Conservation (phyloP, 2,113 vertebrate genomes). For the Ancistrus triradiatus region DNA sequence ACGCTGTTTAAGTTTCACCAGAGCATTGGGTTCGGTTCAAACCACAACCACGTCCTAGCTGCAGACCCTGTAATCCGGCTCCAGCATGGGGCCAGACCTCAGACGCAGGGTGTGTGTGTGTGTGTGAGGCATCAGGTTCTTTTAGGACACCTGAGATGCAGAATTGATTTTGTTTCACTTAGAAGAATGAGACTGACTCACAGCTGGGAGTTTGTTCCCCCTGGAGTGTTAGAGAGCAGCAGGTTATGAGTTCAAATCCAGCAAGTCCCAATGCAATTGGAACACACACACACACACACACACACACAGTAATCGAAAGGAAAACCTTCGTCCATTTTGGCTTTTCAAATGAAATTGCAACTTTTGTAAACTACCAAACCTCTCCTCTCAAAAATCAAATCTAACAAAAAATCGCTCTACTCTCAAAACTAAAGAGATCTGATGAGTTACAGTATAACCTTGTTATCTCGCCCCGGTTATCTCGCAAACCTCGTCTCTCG, state of each 20-base stretch:
- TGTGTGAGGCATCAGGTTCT: background rate
- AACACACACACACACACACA: too few species aligned
- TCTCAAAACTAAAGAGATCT: too few species aligned
- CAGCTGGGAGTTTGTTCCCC: constrained; percentile 13
- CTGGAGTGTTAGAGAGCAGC: background rate
- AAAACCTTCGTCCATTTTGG: too few species aligned
- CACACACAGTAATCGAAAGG: too few species aligned
- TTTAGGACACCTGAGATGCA: constrained; percentile 43
- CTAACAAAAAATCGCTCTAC: too few species aligned
- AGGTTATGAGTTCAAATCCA: background rate
- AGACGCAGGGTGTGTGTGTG: constrained; percentile 12
- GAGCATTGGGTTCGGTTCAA: constrained; percentile 10
- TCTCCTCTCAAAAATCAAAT: too few species aligned
- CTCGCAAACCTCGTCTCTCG: too few species aligned
- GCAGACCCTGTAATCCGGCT: constrained; percentile 29
- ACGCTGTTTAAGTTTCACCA: background rate
- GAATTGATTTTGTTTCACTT: constrained; percentile 51
- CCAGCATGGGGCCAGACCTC: constrained; percentile 20
- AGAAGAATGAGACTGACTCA: constrained; percentile 27
- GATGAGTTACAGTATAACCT: too few species aligned
- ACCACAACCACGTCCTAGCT: constrained; percentile 16
- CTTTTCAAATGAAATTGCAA: too few species aligned
- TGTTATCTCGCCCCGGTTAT: too few species aligned
- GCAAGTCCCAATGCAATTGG: background rate
- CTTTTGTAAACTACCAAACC: too few species aligned